These are phyloP conservation scores for Archocentrus centrarchus DNA, from an alignment of 2,113 vertebrate species.

Conservation along the genomic window DNA sequence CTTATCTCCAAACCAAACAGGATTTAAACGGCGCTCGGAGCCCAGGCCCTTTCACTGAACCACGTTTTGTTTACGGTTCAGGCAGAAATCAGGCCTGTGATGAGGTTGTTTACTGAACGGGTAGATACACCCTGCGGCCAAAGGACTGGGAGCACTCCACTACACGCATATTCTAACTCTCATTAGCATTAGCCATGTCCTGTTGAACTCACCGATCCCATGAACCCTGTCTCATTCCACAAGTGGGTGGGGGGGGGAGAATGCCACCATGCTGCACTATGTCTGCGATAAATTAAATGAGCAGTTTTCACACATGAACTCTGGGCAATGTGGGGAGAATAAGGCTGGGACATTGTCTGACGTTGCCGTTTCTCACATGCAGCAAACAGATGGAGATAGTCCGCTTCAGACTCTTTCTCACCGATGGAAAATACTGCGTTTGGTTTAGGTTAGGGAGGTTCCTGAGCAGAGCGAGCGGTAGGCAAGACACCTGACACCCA, in stretches of 20 bases:
- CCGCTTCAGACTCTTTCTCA: not conserved
- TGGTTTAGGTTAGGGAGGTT: not conserved
- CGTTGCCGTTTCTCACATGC: not conserved
- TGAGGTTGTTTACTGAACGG: constrained; percentile 74
- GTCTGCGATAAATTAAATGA: constrained; percentile 9
- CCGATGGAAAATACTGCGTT: not conserved
- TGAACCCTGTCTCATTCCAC: constrained; percentile 42
- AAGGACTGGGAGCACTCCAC: constrained; percentile 57
- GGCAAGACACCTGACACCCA: not conserved
- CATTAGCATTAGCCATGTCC: constrained; percentile 67
- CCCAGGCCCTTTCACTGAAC: constrained; percentile 73
- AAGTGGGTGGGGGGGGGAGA: constrained; percentile 23
- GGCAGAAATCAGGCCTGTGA: constrained; percentile 77
- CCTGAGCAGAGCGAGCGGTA: not conserved
- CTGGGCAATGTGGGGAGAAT: not conserved
- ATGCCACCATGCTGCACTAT: constrained; percentile 8
- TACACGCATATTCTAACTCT: constrained; percentile 53
- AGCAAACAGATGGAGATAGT: not conserved
- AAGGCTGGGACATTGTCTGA: not conserved
- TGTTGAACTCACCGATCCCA: constrained; percentile 53
- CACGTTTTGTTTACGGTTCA: constrained; percentile 75
- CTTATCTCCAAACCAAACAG: constrained; percentile 83
- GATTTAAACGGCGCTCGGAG: constrained; percentile 72
- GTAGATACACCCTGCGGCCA: constrained; percentile 70
- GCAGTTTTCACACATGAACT: not conserved